Evolutionary conservation across 2,888 invertebrate genomes (phyloP).

Genomic region (Sturmia bella): DNA sequence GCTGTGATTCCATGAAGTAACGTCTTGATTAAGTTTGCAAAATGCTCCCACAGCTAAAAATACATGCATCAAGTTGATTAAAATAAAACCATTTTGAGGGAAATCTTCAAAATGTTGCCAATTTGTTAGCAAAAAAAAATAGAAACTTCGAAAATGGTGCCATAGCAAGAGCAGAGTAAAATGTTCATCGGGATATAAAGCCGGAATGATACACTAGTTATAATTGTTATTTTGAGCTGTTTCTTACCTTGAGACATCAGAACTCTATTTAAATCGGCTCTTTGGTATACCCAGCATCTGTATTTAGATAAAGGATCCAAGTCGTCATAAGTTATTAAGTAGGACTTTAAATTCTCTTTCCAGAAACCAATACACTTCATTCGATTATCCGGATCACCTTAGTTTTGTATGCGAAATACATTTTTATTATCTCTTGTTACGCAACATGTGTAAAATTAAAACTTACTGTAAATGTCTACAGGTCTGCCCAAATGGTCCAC

Average conservation of each 20-base stretch:
- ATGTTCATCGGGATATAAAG: no score
- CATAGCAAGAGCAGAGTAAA: no score
- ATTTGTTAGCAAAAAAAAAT: no score
- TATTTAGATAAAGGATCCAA: slow-evolving; percentile 97
- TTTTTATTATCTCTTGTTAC: neutral
- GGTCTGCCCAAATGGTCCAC: slow-evolving; percentile 97
- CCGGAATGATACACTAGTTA: no score
- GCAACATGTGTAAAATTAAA: neutral
- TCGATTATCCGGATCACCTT: slow-evolving; percentile 93
- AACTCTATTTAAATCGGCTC: slow-evolving; percentile 95
- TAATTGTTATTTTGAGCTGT: no score
- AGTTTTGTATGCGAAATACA: neutral
- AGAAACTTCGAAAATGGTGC: no score
- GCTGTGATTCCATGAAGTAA: slow-evolving; percentile 92
- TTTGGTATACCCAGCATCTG: slow-evolving; percentile 98
- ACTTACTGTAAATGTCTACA: slow-evolving; percentile 90
- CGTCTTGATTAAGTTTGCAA: slow-evolving; percentile 94
- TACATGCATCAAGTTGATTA: neutral
- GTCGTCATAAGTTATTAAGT: slow-evolving; percentile 97
- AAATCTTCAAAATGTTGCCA: no score
- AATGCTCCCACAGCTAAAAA: slow-evolving; percentile 90
- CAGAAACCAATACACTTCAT: slow-evolving; percentile 99
- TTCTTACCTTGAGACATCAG: slow-evolving; percentile 86
- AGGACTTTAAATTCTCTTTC: slow-evolving; percentile 98
- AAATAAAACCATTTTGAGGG: no score